Conservation (phyloP, 2,888 invertebrate genomes). For the Hypolimnas misippus region DNA sequence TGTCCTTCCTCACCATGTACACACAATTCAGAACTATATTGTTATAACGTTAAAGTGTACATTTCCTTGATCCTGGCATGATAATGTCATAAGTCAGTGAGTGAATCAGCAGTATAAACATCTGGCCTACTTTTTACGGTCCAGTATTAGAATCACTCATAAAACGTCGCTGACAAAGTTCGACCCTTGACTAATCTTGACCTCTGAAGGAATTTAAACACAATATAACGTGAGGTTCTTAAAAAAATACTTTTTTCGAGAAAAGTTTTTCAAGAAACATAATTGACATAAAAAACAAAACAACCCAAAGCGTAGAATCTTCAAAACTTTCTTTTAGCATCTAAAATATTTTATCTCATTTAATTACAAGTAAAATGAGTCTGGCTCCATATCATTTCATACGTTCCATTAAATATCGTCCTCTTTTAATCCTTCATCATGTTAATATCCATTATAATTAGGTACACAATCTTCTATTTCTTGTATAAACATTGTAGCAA, state of each 20-base stretch:
- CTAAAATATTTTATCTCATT: not conserved
- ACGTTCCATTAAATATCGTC: not conserved
- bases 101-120: constrained; percentile 73
- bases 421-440: not conserved
- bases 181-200: constrained; percentile 44
- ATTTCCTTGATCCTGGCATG: constrained; percentile 18
- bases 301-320: too few relatives aligned
- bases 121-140: constrained; percentile 58
- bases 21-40: constrained; percentile 22
- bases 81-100: constrained; percentile 42
- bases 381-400: not conserved
- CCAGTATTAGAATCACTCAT: constrained; percentile 47
- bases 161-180: constrained; percentile 40
- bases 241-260: constrained; percentile 12
- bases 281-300: not conserved
- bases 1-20: constrained; percentile 7
- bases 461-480: not conserved
- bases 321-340: not conserved
- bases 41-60: not conserved
- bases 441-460: not conserved
- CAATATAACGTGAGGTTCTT: constrained; percentile 29
- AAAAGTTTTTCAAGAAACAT: not conserved
- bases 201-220: constrained; percentile 39
- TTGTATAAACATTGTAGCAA: not conserved
- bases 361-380: not conserved